Evolutionary conservation across 2,888 invertebrate species (phyloP), one percentile per base, ranked within the genome.

Genomic region (Apotomis turbidana): DNA sequence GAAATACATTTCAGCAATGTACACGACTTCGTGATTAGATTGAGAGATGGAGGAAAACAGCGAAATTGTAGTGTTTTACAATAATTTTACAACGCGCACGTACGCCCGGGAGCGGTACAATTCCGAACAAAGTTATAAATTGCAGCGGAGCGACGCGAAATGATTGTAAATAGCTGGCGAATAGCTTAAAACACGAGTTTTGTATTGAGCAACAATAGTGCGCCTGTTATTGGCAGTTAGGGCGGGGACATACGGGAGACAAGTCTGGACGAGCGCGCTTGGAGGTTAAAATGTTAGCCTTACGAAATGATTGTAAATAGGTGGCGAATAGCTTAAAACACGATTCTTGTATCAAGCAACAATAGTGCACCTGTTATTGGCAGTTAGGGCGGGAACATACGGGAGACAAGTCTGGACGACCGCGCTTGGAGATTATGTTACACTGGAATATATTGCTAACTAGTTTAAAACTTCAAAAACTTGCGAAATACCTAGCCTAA

Each of bases 151-250:
- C 69, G 69, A 69, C 69, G 69, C 63, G 69, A 61, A 69, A 69
- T 69, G 64, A 70, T 71, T 74, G 67, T 63, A 74, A 74, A 74
- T 71, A 68, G 70, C 59, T 52, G 57, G 71, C 68, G 72, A 72
- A 72, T 72, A 58, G 72, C 68, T 72, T 72, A 72, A 72, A 72
- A 72, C 72, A 72, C 72, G 72, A 72, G 72, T 72, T 68, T 68
- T 72, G 72, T 72, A 72, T 72, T 72, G 72, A 72, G 72, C 72
- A 72, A 72, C 72, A 68, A 72, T 72, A 63, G 72, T 68, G 68
- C 72, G 72, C 72, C 62, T 72, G 72, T 72, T 72, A 88, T 87
- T 82, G 81, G 82, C 82, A 74, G 79, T 83, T 79, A 76, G 36
- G 41, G 36, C 38, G 75, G 60, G 73, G 76, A 83, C 79, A 83